phyloP scores from a whole-genome alignment of 2,113 vertebrate species.

The Ardeotis arabs region DNA sequence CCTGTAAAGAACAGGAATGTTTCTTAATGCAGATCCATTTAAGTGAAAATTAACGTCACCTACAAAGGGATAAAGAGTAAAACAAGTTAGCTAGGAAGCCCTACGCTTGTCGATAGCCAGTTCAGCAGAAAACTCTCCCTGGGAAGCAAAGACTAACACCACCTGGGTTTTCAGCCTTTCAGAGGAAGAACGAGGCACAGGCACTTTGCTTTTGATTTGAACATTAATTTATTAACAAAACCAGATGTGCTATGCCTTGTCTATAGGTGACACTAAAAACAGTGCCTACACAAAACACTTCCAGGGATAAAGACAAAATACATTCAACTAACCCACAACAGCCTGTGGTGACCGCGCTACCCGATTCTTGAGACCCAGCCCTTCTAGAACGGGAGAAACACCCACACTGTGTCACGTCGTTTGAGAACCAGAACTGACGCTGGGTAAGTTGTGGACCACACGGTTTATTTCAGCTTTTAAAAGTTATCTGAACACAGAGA shows the following conservation, averaged over 20 bases:
- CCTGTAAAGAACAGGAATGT: neutral
- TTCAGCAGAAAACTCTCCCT: neutral
- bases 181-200: neutral
- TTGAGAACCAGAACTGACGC: neutral
- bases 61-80: neutral
- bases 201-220: neutral
- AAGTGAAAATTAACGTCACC: neutral
- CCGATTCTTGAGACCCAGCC: neutral
- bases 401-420: neutral
- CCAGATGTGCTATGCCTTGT: neutral
- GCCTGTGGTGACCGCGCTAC: too few species aligned
- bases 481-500: neutral
- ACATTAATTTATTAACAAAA: neutral
- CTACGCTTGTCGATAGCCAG: neutral
- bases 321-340: neutral
- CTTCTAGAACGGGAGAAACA: neutral
- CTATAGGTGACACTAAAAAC: neutral
- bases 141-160: neutral
- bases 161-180: neutral
- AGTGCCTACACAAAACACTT: neutral
- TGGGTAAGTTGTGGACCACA: rapidly evolving
- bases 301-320: neutral
- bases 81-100: neutral
- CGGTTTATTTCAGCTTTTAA: neutral
- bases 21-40: neutral